phyloP scores from a whole-genome alignment of 2,888 invertebrate genomes.

The Loripinus fragilis region DNA sequence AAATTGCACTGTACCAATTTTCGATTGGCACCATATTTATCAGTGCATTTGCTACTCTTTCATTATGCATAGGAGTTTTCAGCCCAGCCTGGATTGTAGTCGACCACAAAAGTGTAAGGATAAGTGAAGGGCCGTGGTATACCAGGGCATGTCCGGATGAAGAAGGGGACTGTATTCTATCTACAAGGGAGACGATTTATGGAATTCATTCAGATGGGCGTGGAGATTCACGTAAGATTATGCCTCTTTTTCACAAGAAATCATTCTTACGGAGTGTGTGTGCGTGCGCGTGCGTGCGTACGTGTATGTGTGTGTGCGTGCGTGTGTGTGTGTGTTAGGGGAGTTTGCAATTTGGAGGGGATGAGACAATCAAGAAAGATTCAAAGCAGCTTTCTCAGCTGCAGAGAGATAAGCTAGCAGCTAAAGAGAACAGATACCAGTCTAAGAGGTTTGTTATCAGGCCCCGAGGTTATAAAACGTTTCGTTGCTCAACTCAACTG shows the following conservation, averaged over 20 bases:
- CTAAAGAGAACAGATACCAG: too few species aligned
- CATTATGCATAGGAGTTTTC: neutral
- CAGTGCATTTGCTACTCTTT: neutral
- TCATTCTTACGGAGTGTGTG: neutral
- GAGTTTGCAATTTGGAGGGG: too few species aligned
- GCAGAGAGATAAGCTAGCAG: too few species aligned
- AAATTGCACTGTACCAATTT: neutral
- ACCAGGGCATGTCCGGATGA: constrained; percentile 1
- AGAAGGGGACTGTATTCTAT: neutral
- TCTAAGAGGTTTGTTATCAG: too few species aligned
- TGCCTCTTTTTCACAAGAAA: neutral
- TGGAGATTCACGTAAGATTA: neutral
- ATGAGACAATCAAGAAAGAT: too few species aligned
- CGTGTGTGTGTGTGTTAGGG: too few species aligned
- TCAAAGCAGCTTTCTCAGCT: too few species aligned
- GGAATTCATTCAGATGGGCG: neutral
- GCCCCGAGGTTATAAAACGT: too few species aligned
- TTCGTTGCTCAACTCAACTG: too few species aligned
- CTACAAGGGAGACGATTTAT: constrained; percentile 3
- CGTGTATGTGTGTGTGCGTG: too few species aligned
- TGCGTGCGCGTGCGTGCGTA: too few species aligned
- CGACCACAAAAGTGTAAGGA: neutral
- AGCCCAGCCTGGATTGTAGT: constrained; percentile 7
- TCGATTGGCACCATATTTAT: neutral
- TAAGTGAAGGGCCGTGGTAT: constrained; percentile 10